These are phyloP conservation scores for Miltochrista miniata DNA, from an alignment of 2,888 invertebrate species.

Conservation along the genomic window DNA sequence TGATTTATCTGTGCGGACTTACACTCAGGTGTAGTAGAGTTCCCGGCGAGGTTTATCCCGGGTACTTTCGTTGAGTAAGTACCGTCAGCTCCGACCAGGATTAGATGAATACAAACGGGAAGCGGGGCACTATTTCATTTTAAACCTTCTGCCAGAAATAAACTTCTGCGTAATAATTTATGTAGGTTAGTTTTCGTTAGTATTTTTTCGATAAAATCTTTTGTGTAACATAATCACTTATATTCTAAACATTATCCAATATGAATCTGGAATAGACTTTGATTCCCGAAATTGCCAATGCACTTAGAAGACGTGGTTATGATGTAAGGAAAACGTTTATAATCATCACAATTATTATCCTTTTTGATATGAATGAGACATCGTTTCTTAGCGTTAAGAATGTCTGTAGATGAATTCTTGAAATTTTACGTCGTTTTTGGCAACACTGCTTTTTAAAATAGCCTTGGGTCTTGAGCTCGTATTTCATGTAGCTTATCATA, in stretches of 20 bases:
- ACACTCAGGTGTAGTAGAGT: conserved; percentile 38
- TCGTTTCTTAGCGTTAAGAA: no score
- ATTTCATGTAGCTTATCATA: no score
- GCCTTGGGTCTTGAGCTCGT: no score
- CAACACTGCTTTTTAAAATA: no score
- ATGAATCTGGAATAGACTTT: conserved; percentile 49
- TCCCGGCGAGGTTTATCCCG: conserved; percentile 36
- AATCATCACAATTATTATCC: no score
- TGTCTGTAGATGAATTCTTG: no score
- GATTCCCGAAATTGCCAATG: conserved; percentile 35
- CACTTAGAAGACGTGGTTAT: no score
- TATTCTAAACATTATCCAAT: no score
- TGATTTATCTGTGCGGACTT: conserved; percentile 34
- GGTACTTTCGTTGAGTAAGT: conserved; percentile 57
- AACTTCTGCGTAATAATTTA: no score
- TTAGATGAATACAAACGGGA: conserved; percentile 50
- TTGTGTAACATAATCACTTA: background rate
- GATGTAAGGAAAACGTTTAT: no score
- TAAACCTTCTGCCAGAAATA: conserved; percentile 30
- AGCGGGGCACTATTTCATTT: conserved; percentile 45
- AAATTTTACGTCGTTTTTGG: no score
- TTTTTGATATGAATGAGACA: no score
- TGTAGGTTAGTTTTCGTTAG: conserved; percentile 1
- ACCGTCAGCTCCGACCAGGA: conserved; percentile 44
- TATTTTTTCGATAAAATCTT: background rate